phyloP scores from a whole-genome alignment of 2,113 vertebrate genomes.

The Stigmatopora argus region DNA sequence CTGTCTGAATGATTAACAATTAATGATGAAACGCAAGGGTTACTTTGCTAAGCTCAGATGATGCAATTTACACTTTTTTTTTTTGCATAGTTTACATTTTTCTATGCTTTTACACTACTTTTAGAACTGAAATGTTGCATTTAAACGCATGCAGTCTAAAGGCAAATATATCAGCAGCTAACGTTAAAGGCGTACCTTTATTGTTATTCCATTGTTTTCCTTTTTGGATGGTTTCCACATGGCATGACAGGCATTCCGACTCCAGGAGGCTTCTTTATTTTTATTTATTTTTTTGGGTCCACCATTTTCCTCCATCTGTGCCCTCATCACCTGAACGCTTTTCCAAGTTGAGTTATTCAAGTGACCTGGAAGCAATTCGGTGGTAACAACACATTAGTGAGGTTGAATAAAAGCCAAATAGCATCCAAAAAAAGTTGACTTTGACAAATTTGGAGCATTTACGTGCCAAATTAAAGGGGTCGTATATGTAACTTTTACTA shows the following conservation, averaged over 20 bases:
- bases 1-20: background rate
- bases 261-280: slow-evolving; percentile 29
- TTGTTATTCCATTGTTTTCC: slow-evolving; percentile 49
- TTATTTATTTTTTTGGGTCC: slow-evolving; percentile 1
- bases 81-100: slow-evolving; percentile 5
- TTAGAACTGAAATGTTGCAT: slow-evolving; percentile 31
- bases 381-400: slow-evolving; percentile 51
- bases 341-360: slow-evolving; percentile 57
- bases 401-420: slow-evolving; percentile 48
- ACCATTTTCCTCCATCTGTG: slow-evolving; percentile 54
- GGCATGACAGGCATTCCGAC: slow-evolving; percentile 54
- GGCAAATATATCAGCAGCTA: slow-evolving; percentile 33
- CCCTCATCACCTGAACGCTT: slow-evolving; percentile 62
- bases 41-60: background rate
- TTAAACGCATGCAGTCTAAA: slow-evolving; percentile 28
- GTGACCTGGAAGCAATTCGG: slow-evolving; percentile 62
- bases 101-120: slow-evolving; percentile 23
- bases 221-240: slow-evolving; percentile 32
- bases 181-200: slow-evolving; percentile 34
- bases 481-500: background rate
- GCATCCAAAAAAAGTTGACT: background rate
- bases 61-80: background rate
- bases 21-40: background rate
- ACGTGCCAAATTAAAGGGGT: background rate
- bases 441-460: background rate